phyloP scores from a whole-genome alignment of 2,888 invertebrate genomes.

The Hyposoter dolosus region DNA sequence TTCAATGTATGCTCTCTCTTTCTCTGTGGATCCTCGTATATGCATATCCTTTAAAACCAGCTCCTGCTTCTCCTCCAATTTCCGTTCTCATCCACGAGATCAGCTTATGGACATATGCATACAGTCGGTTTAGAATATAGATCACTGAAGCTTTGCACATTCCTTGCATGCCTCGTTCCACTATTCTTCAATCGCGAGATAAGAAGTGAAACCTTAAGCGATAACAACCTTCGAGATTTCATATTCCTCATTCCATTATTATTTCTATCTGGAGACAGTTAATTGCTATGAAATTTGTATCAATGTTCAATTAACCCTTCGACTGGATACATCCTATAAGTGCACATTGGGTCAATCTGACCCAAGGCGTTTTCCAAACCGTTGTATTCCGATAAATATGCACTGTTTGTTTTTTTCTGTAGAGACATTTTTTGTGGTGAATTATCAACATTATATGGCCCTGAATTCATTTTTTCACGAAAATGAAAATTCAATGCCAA shows the following conservation, averaged over 20 bases:
- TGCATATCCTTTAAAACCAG: slow-evolving; percentile 36
- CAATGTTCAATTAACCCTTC: neutral
- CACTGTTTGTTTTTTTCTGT: no score
- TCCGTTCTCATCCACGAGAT: slow-evolving; percentile 34
- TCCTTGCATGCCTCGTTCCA: neutral
- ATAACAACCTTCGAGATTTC: neutral
- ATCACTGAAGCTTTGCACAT: neutral
- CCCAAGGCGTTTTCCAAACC: no score
- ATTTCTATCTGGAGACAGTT: neutral
- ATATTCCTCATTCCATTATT: neutral
- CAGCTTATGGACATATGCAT: slow-evolving; percentile 42
- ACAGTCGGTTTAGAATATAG: slow-evolving; percentile 23
- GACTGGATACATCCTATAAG: no score
- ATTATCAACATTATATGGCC: no score
- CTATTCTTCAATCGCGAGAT: neutral
- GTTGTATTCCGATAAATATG: no score
- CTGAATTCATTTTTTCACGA: no score
- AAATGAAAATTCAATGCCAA: no score
- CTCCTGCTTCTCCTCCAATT: slow-evolving; percentile 45
- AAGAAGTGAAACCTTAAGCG: neutral
- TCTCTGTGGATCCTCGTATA: slow-evolving; percentile 17
- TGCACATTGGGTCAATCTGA: no score
- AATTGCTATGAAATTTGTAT: neutral
- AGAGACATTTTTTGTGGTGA: no score
- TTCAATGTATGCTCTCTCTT: slow-evolving; percentile 31